These are phyloP conservation scores for Phrynocephalus forsythii DNA, from an alignment of 2,797 vertebrate species.

Conservation along the genomic window DNA sequence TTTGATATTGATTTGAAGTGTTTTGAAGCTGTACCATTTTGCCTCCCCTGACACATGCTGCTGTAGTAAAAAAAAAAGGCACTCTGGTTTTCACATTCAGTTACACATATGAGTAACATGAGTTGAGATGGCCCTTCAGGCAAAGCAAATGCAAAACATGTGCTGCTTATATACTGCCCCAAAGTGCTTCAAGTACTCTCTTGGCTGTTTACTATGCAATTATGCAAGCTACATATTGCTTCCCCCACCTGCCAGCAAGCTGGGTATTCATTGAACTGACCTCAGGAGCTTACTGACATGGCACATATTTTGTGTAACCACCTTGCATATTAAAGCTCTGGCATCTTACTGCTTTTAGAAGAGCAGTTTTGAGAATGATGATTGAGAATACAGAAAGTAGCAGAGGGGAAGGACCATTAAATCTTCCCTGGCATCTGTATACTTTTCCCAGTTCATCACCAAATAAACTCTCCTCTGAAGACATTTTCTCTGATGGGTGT, in stretches of 20 bases:
- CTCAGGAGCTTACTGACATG: neutral
- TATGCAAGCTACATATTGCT: too few species aligned
- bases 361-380: neutral
- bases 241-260: too few species aligned
- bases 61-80: neutral
- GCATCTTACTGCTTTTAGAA: neutral
- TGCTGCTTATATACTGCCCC: too few species aligned
- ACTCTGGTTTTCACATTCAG: neutral
- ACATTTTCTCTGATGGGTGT: neutral
- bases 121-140: neutral
- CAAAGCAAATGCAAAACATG: too few species aligned
- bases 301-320: neutral
- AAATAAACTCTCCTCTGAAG: neutral
- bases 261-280: too few species aligned
- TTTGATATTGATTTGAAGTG: neutral
- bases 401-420: neutral
- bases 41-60: neutral
- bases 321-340: neutral
- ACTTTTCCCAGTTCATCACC: neutral
- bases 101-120: neutral
- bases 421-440: neutral
- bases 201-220: too few species aligned
- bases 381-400: neutral
- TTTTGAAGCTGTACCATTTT: neutral
- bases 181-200: too few species aligned